These are phyloP conservation scores for Percopsis transmontana DNA, from an alignment of 2,113 vertebrate species.

Conservation along the genomic window DNA sequence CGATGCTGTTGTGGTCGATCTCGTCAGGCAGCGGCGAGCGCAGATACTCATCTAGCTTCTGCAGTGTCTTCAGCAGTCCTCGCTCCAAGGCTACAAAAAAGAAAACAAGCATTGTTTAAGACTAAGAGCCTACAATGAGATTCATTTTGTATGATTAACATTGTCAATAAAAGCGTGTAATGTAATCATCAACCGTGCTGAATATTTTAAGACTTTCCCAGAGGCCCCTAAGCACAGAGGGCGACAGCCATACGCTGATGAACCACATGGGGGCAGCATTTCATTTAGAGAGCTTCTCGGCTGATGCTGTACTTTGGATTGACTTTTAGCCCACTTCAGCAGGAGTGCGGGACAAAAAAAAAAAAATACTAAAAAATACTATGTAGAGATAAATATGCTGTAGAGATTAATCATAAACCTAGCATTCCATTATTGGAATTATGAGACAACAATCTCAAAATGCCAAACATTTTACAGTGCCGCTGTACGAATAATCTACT, in stretches of 20 bases:
- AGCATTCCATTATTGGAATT: constrained; percentile 1
- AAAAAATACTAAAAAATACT: too few relatives aligned
- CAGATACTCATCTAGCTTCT: constrained; percentile 96
- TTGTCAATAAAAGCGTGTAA: background rate
- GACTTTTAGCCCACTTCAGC: background rate
- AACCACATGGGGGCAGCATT: constrained; percentile 69
- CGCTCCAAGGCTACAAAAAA: constrained; percentile 83
- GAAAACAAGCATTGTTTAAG: background rate
- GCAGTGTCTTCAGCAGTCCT: constrained; percentile 92
- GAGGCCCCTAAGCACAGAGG: background rate
- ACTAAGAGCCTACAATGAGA: background rate
- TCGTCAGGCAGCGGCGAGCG: constrained; percentile 91
- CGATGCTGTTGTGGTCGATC: constrained; percentile 96
- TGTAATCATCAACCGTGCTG: background rate
- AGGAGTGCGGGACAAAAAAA: background rate
- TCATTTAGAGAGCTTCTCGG: constrained; percentile 11
- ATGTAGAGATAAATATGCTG: too few relatives aligned
- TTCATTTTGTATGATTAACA: background rate
- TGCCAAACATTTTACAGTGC: background rate
- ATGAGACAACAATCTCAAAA: background rate
- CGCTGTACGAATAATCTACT: background rate
- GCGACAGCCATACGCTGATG: background rate
- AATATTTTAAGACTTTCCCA: background rate
- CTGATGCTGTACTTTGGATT: background rate
- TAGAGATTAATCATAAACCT: constrained; percentile 1